These are phyloP conservation scores for Graptemys geographica DNA, from an alignment of 2,797 vertebrate species.

Conservation along the genomic window DNA sequence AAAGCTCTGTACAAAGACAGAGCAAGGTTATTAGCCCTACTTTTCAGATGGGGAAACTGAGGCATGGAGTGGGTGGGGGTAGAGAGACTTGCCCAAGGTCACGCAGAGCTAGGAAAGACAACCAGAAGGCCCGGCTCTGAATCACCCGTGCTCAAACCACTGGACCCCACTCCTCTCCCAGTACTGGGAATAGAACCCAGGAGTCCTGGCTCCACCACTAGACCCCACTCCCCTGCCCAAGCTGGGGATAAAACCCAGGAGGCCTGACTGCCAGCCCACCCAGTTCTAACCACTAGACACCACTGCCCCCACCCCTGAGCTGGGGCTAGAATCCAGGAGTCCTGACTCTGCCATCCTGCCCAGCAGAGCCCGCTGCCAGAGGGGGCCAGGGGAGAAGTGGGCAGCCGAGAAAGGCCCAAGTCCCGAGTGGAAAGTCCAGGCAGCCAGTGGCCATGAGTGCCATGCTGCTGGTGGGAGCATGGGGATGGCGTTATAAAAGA, in stretches of 20 bases:
- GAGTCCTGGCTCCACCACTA: background rate
- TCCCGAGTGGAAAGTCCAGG: no score
- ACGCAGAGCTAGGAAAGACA: background rate
- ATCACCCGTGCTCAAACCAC: background rate
- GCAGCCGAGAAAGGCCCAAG: background rate
- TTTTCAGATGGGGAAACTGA: background rate
- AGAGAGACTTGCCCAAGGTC: background rate
- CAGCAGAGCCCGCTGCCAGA: no score
- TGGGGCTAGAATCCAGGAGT: background rate
- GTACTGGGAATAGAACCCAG: background rate
- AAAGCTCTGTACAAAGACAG: background rate
- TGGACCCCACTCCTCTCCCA: background rate
- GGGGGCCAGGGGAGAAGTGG: background rate
- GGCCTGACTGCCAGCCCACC: background rate
- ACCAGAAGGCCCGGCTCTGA: background rate
- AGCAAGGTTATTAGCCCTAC: background rate
- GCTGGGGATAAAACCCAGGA: background rate
- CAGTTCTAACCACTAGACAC: background rate
- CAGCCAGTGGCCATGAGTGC: no score
- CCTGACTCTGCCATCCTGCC: background rate
- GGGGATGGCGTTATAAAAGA: background rate
- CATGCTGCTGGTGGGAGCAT: no score
- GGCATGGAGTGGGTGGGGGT: background rate
- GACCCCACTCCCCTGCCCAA: background rate
- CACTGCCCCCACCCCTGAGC: background rate